Evolutionary conservation across 2,888 invertebrate genomes (phyloP).

Genomic region (Plutella xylostella): DNA sequence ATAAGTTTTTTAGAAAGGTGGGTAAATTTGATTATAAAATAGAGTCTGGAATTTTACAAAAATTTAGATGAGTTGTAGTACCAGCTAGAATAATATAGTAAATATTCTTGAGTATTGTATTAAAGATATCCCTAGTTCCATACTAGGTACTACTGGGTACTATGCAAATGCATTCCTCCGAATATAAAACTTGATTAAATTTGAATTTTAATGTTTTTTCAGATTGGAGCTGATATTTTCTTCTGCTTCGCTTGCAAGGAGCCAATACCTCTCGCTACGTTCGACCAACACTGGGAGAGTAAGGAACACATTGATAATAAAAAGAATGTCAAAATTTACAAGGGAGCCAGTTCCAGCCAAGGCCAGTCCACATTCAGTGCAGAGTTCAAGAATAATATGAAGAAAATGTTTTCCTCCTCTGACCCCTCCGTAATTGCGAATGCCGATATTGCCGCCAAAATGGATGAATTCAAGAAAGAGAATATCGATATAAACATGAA

Average conservation of each 20-base stretch:
- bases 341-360: conserved; percentile 2
- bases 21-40: conserved; percentile 6
- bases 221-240: conserved; percentile 28
- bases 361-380: not conserved
- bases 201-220: conserved; percentile 18
- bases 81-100: not conserved
- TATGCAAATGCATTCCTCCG: too few species aligned
- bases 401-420: conserved; percentile 1
- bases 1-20: conserved; percentile 32
- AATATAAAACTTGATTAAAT: not conserved
- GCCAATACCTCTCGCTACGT: conserved; percentile 16
- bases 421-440: conserved; percentile 9
- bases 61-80: not conserved
- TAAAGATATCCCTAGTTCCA: too few species aligned
- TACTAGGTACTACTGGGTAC: too few species aligned
- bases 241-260: conserved; percentile 40
- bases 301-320: conserved; percentile 6
- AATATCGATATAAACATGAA: conserved; percentile 26
- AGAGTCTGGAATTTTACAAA: not conserved
- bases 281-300: conserved; percentile 22
- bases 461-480: conserved; percentile 21
- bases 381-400: conserved; percentile 4
- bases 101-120: too few species aligned
- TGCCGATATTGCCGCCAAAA: conserved; percentile 17
- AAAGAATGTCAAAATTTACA: not conserved